These are phyloP conservation scores for Argya squamiceps DNA, from an alignment of 2,797 vertebrate genomes.

Conservation along the genomic window DNA sequence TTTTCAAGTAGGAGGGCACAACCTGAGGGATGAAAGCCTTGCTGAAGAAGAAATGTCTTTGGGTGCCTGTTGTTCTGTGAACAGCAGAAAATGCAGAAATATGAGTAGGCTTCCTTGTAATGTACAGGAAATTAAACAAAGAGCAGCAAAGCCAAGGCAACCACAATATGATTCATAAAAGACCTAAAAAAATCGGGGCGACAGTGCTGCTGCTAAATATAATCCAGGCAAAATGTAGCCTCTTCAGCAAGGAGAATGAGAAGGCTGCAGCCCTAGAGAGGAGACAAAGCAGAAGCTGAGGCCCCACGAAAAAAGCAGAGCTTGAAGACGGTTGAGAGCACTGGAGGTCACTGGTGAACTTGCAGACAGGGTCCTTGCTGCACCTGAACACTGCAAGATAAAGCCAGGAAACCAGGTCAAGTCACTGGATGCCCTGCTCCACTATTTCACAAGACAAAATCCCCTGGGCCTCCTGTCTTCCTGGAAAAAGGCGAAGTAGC, in stretches of 20 bases:
- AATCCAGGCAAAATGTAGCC: background rate
- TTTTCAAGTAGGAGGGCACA: background rate
- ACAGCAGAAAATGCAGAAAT: background rate
- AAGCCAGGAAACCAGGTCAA: background rate
- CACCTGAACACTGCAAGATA: background rate
- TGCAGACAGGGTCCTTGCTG: background rate
- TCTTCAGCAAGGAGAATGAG: background rate
- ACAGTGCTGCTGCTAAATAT: slow-evolving; percentile 25
- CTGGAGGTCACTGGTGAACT: background rate
- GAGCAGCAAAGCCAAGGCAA: slow-evolving; percentile 15
- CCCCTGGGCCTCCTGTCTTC: background rate
- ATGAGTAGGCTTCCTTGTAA: slow-evolving; percentile 16
- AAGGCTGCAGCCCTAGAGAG: background rate
- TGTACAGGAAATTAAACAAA: slow-evolving; percentile 35
- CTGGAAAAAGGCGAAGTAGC: slow-evolving; percentile 67
- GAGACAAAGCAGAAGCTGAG: background rate
- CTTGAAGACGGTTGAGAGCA: background rate
- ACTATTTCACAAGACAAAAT: background rate
- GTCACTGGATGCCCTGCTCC: background rate
- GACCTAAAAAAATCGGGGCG: background rate
- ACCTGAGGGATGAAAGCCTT: background rate
- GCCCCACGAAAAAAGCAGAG: background rate
- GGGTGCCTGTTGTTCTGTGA: background rate
- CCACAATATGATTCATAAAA: slow-evolving; percentile 52
- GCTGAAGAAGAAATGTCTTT: background rate